Percentiles rank a stretch among this genome's conserved stretches.
Conservation (phyloP, 2,888 invertebrate genomes). For the Ormyrus rosae region DNA sequence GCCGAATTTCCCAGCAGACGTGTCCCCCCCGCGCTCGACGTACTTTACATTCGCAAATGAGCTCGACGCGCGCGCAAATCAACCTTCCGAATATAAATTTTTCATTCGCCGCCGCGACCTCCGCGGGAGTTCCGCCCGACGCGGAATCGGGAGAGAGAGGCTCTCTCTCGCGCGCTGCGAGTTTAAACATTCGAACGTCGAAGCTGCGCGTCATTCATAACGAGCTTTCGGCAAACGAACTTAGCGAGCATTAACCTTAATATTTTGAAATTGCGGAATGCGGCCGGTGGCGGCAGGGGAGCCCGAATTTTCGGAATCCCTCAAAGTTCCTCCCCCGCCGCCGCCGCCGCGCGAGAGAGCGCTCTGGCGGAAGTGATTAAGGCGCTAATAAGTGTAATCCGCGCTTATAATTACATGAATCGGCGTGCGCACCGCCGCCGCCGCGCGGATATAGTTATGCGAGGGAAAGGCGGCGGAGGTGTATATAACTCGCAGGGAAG, state of each 20-base stretch:
- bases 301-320: slow-evolving; percentile 42
- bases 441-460: slow-evolving; percentile 35
- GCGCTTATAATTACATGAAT: slow-evolving; percentile 51
- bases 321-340: too few species aligned
- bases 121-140: background rate
- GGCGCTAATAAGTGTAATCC: slow-evolving; percentile 53
- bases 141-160: background rate
- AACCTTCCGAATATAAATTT: slow-evolving; percentile 37
- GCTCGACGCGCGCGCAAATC: slow-evolving; percentile 20
- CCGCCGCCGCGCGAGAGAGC: too few species aligned
- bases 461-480: background rate
- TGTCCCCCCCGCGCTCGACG: background rate
- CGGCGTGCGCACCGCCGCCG: slow-evolving; percentile 3
- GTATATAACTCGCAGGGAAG: slow-evolving; percentile 18
- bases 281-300: background rate
- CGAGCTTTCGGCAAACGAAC: slow-evolving; percentile 55
- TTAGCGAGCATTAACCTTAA: slow-evolving; percentile 55
- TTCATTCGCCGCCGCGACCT: slow-evolving; percentile 4
- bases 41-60: slow-evolving; percentile 15
- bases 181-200: slow-evolving; percentile 32
- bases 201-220: slow-evolving; percentile 48
- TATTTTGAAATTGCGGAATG: slow-evolving; percentile 49
- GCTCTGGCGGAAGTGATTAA: slow-evolving; percentile 49
- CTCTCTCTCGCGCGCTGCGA: slow-evolving; percentile 16
- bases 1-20: slow-evolving; percentile 1